These are phyloP conservation scores for Alethe diademata DNA, from an alignment of 2,113 vertebrate species.

Conservation along the genomic window DNA sequence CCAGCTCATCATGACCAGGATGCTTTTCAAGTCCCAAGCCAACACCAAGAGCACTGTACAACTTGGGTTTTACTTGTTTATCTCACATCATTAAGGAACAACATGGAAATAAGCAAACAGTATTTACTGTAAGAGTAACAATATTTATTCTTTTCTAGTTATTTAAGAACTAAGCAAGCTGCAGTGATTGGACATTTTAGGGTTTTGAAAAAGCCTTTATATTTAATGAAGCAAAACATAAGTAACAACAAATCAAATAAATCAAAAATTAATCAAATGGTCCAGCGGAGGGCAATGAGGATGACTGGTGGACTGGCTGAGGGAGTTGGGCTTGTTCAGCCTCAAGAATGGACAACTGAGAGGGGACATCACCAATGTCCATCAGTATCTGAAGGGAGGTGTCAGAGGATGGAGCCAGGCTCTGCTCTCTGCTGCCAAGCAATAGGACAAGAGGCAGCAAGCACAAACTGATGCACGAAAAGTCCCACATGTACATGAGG, in stretches of 20 bases:
- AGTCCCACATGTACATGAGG: background rate
- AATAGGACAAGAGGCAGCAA: background rate
- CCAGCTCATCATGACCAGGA: too few relatives aligned
- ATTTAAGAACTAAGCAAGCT: background rate
- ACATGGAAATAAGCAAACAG: accelerated
- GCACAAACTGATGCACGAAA: background rate
- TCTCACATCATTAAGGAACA: background rate
- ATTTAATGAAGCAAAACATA: background rate
- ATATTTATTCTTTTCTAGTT: background rate
- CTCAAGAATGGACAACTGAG: accelerated
- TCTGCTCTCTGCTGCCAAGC: background rate
- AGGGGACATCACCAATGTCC: background rate
- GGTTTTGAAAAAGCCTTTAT: background rate
- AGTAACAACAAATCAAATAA: background rate
- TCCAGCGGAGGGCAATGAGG: background rate
- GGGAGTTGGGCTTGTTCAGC: background rate
- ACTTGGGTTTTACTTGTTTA: background rate
- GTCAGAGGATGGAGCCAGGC: background rate
- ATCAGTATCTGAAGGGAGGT: background rate
- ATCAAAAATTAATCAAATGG: background rate
- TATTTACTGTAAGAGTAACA: accelerated
- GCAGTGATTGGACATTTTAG: accelerated
- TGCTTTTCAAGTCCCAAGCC: background rate
- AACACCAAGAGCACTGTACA: accelerated
- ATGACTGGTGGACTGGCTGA: background rate